A percentile compares a stretch with the other conserved stretches of the same genome.
phyloP scores from a whole-genome alignment of 1,140 invertebrate genomes.

The Meloidogyne floridensis region DNA sequence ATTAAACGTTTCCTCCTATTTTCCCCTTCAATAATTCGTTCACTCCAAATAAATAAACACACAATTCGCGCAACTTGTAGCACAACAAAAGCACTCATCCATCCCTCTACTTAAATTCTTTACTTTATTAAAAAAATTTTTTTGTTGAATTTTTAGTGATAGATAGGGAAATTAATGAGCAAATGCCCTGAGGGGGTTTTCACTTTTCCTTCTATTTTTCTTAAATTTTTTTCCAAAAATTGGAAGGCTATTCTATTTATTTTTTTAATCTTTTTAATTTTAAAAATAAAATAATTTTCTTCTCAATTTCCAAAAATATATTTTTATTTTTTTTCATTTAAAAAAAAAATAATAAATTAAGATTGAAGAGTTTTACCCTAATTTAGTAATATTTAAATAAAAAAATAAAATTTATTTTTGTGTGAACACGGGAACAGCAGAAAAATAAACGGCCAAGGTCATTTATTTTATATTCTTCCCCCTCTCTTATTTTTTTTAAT shows the following conservation, averaged over 20 bases:
- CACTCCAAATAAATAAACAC: not conserved
- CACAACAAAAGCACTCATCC: not conserved
- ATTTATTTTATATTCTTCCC: not conserved
- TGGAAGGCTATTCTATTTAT: too few species aligned
- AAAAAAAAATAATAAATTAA: too few species aligned
- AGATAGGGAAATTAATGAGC: too few species aligned
- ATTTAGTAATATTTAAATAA: not conserved
- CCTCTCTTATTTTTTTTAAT: not conserved
- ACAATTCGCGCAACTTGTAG: not conserved
- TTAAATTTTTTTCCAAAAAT: too few species aligned
- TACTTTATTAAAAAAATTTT: too few species aligned
- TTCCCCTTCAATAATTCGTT: not conserved
- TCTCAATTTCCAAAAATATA: too few species aligned
- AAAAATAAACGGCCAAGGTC: not conserved
- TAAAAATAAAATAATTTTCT: too few species aligned
- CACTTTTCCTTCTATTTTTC: too few species aligned
- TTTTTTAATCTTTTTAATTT: too few species aligned
- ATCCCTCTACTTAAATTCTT: not conserved
- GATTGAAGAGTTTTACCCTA: not conserved
- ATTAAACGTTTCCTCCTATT: not conserved
- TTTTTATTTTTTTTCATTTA: too few species aligned
- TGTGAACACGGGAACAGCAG: not conserved
- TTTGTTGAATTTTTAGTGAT: too few species aligned
- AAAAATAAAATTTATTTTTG: not conserved
- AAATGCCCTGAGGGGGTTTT: too few species aligned